A percentile compares a stretch with the other conserved stretches of the same genome.
These are phyloP conservation scores for Hyphantria cunea DNA, from an alignment of 1,140 invertebrate species.

Conservation along the genomic window DNA sequence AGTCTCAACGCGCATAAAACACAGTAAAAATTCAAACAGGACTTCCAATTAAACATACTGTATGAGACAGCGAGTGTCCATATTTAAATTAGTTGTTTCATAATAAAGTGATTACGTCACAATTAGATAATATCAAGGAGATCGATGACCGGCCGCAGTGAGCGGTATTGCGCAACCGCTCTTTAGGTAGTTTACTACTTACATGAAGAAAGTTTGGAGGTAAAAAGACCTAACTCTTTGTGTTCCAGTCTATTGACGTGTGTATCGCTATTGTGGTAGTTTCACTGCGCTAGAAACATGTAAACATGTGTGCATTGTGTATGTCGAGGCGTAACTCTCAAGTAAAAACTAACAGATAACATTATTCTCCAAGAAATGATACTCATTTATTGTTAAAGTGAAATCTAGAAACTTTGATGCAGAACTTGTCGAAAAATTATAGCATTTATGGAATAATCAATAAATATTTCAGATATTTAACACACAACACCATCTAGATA, in stretches of 20 bases:
- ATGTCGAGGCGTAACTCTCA: neutral
- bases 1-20: constrained; percentile 4
- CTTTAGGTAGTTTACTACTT: constrained; percentile 34
- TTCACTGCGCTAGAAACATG: neutral
- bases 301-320: neutral
- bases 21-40: constrained; percentile 26
- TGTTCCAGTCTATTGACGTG: neutral
- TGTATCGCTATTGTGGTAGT: neutral
- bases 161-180: constrained; percentile 51
- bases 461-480: too few species aligned
- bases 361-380: neutral
- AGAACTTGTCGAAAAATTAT: too few species aligned
- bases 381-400: neutral
- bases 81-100: constrained; percentile 50
- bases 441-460: too few species aligned
- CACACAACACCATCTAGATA: too few species aligned
- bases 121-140: constrained; percentile 64
- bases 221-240: constrained; percentile 12
- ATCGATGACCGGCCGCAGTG: constrained; percentile 50
- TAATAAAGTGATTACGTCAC: constrained; percentile 59
- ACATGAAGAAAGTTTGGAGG: constrained; percentile 46
- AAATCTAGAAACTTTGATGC: too few species aligned
- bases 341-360: neutral
- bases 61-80: constrained; percentile 39
- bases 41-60: constrained; percentile 28